These are phyloP conservation scores for Calliphora vicina DNA, from an alignment of 1,140 invertebrate genomes.

Conservation along the genomic window DNA sequence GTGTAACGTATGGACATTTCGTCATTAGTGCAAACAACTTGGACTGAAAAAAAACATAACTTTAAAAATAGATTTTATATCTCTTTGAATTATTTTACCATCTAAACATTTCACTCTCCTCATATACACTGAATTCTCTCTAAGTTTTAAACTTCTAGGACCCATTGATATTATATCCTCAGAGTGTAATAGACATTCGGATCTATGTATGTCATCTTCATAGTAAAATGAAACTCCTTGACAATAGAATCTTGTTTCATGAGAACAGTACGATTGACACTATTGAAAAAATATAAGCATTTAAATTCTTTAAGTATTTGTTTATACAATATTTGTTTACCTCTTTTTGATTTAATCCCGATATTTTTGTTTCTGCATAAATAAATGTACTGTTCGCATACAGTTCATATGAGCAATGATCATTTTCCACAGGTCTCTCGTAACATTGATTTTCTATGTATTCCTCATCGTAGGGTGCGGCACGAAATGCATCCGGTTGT, in stretches of 20 bases:
- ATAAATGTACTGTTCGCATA: slow-evolving; percentile 61
- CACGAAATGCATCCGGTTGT: slow-evolving; percentile 69
- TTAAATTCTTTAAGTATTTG: background rate
- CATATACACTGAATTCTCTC: slow-evolving; percentile 61
- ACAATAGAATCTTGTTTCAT: slow-evolving; percentile 58
- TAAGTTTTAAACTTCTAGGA: slow-evolving; percentile 61
- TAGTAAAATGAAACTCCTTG: slow-evolving; percentile 58
- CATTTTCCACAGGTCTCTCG: slow-evolving; percentile 52
- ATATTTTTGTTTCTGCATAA: slow-evolving; percentile 59
- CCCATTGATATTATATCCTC: slow-evolving; percentile 66
- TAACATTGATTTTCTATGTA: slow-evolving; percentile 73
- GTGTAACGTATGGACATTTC: slow-evolving; percentile 68
- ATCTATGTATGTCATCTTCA: slow-evolving; percentile 47
- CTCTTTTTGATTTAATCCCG: slow-evolving; percentile 61
- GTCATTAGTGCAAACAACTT: slow-evolving; percentile 67
- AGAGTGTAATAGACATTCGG: slow-evolving; percentile 64
- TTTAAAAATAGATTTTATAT: background rate
- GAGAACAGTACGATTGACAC: slow-evolving; percentile 58
- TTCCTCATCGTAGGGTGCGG: slow-evolving; percentile 69
- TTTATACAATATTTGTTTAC: slow-evolving; percentile 43
- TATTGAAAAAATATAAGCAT: slow-evolving; percentile 40
- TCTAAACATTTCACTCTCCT: slow-evolving; percentile 65
- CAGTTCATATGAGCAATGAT: slow-evolving; percentile 59
- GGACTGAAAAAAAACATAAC: slow-evolving; percentile 62
- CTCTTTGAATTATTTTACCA: slow-evolving; percentile 54